Percentiles rank a stretch among this genome's conserved stretches.
Evolutionary conservation across 2,888 invertebrate genomes (phyloP).

Genomic region (Polyploca ridens): DNA sequence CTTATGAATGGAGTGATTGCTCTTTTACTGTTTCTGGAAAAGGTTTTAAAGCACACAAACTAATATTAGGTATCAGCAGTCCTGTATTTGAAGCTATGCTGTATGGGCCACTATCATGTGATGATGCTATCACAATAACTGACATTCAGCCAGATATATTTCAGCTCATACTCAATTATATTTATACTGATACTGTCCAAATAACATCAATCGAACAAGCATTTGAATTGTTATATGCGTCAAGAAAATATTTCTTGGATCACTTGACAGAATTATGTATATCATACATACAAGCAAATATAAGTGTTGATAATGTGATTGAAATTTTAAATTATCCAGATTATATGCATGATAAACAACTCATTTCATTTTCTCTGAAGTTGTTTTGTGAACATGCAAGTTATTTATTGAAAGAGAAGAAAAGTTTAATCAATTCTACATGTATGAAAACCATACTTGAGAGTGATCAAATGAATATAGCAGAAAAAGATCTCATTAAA

Average conservation of each 20-base stretch:
- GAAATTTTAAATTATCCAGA: slow-evolving; percentile 86
- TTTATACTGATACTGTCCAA: slow-evolving; percentile 85
- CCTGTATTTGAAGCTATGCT: slow-evolving; percentile 89
- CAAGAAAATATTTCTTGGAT: slow-evolving; percentile 86
- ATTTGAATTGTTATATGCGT: slow-evolving; percentile 86
- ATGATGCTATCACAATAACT: slow-evolving; percentile 77
- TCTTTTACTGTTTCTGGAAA: slow-evolving; percentile 81
- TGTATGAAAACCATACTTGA: slow-evolving; percentile 80
- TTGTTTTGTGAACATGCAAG: slow-evolving; percentile 83
- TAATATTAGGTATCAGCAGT: slow-evolving; percentile 86
- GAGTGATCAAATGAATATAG: slow-evolving; percentile 77
- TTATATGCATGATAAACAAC: slow-evolving; percentile 81
- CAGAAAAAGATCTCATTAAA: slow-evolving; percentile 80
- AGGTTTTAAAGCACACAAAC: slow-evolving; percentile 84
- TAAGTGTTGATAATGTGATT: slow-evolving; percentile 84
- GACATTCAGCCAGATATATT: slow-evolving; percentile 86
- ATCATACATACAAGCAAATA: slow-evolving; percentile 79
- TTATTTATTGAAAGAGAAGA: slow-evolving; percentile 80
- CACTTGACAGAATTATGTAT: slow-evolving; percentile 80
- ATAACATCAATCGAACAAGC: slow-evolving; percentile 84
- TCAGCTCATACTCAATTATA: slow-evolving; percentile 84
- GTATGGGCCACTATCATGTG: slow-evolving; percentile 84
- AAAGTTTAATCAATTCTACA: slow-evolving; percentile 72
- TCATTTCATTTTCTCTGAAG: slow-evolving; percentile 79
- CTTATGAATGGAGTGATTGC: slow-evolving; percentile 85